phyloP scores from a whole-genome alignment of 2,888 invertebrate genomes.

The Chrysolina oricalcia region DNA sequence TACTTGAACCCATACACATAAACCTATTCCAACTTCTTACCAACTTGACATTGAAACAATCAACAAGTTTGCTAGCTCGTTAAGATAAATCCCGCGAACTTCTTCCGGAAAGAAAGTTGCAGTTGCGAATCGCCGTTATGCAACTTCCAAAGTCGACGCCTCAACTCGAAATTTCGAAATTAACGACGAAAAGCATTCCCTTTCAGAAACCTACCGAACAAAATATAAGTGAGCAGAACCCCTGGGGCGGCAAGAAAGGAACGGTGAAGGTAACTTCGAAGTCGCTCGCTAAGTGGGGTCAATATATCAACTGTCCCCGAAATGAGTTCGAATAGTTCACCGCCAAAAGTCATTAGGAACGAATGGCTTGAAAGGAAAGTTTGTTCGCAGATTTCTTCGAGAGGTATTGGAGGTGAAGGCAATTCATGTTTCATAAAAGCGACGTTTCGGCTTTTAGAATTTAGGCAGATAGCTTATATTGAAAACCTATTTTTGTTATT shows the following conservation, averaged over 20 bases:
- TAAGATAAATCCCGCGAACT: not conserved
- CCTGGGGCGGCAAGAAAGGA: not conserved
- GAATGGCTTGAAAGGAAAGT: constrained; percentile 21
- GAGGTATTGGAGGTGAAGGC: not conserved
- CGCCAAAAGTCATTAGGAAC: constrained; percentile 17
- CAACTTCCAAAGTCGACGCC: not conserved
- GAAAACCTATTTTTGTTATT: no score
- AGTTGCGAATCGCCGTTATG: not conserved
- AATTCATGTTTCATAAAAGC: not conserved
- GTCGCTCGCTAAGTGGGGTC: constrained; percentile 19
- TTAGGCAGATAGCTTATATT: not conserved
- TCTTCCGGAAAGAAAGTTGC: not conserved
- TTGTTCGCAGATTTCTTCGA: constrained; percentile 19
- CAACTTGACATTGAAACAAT: not conserved
- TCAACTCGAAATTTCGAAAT: not conserved
- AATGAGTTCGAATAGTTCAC: constrained; percentile 20
- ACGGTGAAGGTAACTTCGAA: not conserved
- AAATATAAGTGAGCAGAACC: not conserved
- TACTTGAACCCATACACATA: not conserved
- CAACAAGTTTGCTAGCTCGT: not conserved
- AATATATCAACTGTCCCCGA: constrained; percentile 25
- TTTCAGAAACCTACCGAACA: not conserved
- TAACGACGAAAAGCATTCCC: not conserved
- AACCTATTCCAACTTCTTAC: not conserved
- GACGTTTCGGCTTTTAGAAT: not conserved